These are phyloP conservation scores for Drosophila kokeensis DNA, from an alignment of 2,888 invertebrate genomes.

Conservation along the genomic window DNA sequence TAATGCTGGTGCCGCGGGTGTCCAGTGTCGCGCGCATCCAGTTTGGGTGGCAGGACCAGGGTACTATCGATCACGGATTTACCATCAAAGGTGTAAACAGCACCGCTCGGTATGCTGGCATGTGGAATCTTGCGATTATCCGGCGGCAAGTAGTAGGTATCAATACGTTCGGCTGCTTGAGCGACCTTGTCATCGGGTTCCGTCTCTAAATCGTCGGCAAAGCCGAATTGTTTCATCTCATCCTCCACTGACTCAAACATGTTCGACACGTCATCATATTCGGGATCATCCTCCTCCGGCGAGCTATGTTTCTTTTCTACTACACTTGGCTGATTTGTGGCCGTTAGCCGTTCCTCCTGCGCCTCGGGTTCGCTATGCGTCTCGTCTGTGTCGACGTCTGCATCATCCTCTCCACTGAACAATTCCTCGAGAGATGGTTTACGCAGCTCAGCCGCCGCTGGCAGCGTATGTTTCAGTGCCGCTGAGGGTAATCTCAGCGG, in stretches of 20 bases:
- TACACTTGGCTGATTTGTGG: slow-evolving; percentile 25
- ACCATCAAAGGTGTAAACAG: slow-evolving; percentile 91
- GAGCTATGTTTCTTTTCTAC: slow-evolving; percentile 26
- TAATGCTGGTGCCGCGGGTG: slow-evolving; percentile 61
- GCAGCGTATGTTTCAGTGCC: slow-evolving; percentile 56
- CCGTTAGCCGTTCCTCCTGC: slow-evolving; percentile 6
- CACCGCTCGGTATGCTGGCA: slow-evolving; percentile 85
- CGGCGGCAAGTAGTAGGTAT: slow-evolving; percentile 91
- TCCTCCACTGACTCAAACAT: slow-evolving; percentile 55
- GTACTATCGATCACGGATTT: slow-evolving; percentile 89
- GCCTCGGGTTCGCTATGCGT: slow-evolving; percentile 15
- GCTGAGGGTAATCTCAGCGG: slow-evolving; percentile 62
- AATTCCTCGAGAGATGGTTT: slow-evolving; percentile 83
- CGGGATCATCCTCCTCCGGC: slow-evolving; percentile 33
- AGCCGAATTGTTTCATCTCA: slow-evolving; percentile 51
- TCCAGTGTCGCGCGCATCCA: slow-evolving; percentile 70
- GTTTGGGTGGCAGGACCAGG: slow-evolving; percentile 86
- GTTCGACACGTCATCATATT: slow-evolving; percentile 56
- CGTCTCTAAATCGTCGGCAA: slow-evolving; percentile 56
- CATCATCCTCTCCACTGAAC: slow-evolving; percentile 27
- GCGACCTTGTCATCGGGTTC: slow-evolving; percentile 84
- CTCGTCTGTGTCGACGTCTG: slow-evolving; percentile 30
- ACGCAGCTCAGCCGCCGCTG: slow-evolving; percentile 79
- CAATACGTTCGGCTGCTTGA: slow-evolving; percentile 89
- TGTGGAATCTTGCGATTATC: slow-evolving; percentile 85